phyloP scores from a whole-genome alignment of 2,888 invertebrate species.

The Calameuta pallipes region DNA sequence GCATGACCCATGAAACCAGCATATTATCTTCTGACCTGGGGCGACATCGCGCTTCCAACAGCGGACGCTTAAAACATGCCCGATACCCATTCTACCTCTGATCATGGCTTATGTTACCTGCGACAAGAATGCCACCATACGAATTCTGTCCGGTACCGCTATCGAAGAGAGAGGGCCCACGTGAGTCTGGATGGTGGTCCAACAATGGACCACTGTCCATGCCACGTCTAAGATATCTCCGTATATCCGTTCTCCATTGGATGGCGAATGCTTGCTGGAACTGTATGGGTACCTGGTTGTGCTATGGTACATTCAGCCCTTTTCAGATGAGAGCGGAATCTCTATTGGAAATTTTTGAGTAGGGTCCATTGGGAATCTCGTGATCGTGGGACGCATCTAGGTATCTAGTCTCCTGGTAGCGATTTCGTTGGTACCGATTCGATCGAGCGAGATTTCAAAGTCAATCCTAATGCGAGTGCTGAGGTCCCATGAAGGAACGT shows the following conservation, averaged over 20 bases:
- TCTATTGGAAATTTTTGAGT: not conserved
- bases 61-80: slow-evolving; percentile 33
- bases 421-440: not conserved
- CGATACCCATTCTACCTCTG: slow-evolving; percentile 30
- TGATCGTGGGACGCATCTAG: not conserved
- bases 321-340: not conserved
- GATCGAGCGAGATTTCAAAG: not conserved
- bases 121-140: slow-evolving; percentile 17
- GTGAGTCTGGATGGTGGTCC: slow-evolving; percentile 24
- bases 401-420: not conserved
- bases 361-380: not conserved
- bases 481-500: not conserved
- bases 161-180: slow-evolving; percentile 10
- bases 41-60: slow-evolving; percentile 40
- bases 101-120: slow-evolving; percentile 25
- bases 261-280: not conserved
- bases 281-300: not conserved
- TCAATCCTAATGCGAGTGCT: not conserved
- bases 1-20: slow-evolving; percentile 30
- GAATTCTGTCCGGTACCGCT: slow-evolving; percentile 12
- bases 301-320: not conserved
- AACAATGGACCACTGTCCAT: slow-evolving; percentile 30
- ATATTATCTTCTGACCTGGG: slow-evolving; percentile 39
- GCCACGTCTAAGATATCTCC: slow-evolving; percentile 6
- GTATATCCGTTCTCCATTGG: slow-evolving; percentile 3